A percentile compares a stretch with the other conserved stretches of the same genome.
Conservation (phyloP, 2,797 vertebrate genomes). For the Myotis daubentonii region DNA sequence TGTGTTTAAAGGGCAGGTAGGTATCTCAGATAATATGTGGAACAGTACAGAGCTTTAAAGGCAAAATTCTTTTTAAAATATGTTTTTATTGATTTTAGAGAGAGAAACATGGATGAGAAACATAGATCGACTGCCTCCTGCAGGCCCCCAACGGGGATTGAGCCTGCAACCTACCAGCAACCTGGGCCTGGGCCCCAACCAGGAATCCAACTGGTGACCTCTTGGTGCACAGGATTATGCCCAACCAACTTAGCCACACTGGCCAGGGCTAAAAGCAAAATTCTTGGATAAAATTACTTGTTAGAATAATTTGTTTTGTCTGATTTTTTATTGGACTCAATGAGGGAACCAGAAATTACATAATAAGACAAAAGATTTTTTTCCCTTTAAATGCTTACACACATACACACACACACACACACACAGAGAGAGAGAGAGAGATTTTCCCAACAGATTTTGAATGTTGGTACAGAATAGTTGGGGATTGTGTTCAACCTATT, state of each 20-base stretch:
- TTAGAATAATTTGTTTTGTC: background rate
- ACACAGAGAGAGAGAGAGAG: too few relatives aligned
- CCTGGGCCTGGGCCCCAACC: too few relatives aligned
- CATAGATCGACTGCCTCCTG: too few relatives aligned
- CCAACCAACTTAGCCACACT: too few relatives aligned
- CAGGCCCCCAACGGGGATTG: too few relatives aligned
- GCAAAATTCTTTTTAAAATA: background rate
- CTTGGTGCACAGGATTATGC: too few relatives aligned
- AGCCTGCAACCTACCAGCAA: too few relatives aligned
- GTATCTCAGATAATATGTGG: background rate
- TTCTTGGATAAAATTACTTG: background rate
- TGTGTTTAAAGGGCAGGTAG: background rate
- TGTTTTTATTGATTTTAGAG: too few relatives aligned
- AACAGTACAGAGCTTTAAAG: conserved; percentile 12
- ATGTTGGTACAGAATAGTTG: background rate
- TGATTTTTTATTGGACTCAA: background rate
- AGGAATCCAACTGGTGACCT: too few relatives aligned
- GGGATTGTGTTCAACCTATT: background rate
- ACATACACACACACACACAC: background rate
- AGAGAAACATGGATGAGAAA: too few relatives aligned
- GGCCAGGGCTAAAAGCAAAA: background rate
- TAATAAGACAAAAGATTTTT: background rate
- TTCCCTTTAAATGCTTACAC: background rate
- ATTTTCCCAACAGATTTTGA: background rate
- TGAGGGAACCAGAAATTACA: conserved; percentile 2